Evolutionary conservation across 2,113 vertebrate species (phyloP).

Genomic region (human (Homo sapiens)): GRCh38 chr1:80370501-80371000

Average conservation of each 20-base stretch:
- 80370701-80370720: not conserved
- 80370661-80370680: not conserved
- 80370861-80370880: not conserved
- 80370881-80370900: not conserved
- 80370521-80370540: not conserved
- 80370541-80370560: not conserved
- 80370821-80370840: no score
- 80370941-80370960: not conserved
- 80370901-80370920: not conserved
- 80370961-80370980: not conserved
- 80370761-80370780: not conserved
- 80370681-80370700: not conserved
- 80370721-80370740: not conserved
- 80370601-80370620: not conserved
- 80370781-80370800: not conserved
- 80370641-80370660: not conserved
- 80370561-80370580: not conserved
- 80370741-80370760: not conserved
- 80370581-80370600: not conserved
- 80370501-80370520: not conserved
- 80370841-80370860: not conserved
- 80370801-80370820: not conserved
- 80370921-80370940: not conserved
- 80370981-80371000: not conserved
- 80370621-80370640: not conserved